A percentile compares a stretch with the other conserved stretches of the same genome.
Evolutionary conservation across 1,140 invertebrate species (phyloP).

Genomic region (Drosophila triauraria): DNA sequence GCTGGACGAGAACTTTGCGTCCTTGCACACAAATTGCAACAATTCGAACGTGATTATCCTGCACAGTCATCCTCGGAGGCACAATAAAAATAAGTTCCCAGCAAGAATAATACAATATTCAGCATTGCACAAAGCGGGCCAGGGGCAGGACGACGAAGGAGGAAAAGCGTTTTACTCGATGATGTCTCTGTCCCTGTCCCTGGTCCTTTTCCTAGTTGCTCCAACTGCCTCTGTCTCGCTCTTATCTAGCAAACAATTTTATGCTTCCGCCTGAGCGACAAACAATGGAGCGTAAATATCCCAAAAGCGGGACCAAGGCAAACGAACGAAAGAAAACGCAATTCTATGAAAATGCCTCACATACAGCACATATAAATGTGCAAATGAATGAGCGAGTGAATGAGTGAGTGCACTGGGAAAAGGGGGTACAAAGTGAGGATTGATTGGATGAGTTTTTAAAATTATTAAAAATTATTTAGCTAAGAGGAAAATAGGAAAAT

Average conservation of each 20-base stretch:
- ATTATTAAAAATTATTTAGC: no score
- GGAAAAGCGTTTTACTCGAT: slow-evolving; percentile 76
- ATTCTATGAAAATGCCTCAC: slow-evolving; percentile 42
- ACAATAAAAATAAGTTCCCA: slow-evolving; percentile 70
- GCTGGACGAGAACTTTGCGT: slow-evolving; percentile 33
- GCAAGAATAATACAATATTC: slow-evolving; percentile 50
- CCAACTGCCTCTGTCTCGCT: slow-evolving; percentile 22
- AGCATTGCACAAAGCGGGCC: slow-evolving; percentile 24
- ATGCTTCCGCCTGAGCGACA: slow-evolving; percentile 83
- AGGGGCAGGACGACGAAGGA: slow-evolving; percentile 1
- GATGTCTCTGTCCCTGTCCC: slow-evolving; percentile 57
- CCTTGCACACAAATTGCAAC: slow-evolving; percentile 49
- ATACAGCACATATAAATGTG: slow-evolving; percentile 68
- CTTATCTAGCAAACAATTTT: slow-evolving; percentile 82
- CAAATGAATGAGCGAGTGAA: slow-evolving; percentile 70
- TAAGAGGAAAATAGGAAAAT: no score
- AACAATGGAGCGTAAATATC: slow-evolving; percentile 83
- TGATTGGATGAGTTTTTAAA: slow-evolving; percentile 11
- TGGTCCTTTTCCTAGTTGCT: slow-evolving; percentile 10
- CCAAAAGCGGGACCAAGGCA: slow-evolving; percentile 69
- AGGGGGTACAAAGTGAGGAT: background rate
- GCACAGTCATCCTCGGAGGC: slow-evolving; percentile 31
- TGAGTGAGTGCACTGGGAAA: slow-evolving; percentile 45
- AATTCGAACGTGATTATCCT: slow-evolving; percentile 51
- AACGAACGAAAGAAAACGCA: slow-evolving; percentile 57